Evolutionary conservation across 2,888 invertebrate species (phyloP).

Genomic region (Ectropis crepuscularia): DNA sequence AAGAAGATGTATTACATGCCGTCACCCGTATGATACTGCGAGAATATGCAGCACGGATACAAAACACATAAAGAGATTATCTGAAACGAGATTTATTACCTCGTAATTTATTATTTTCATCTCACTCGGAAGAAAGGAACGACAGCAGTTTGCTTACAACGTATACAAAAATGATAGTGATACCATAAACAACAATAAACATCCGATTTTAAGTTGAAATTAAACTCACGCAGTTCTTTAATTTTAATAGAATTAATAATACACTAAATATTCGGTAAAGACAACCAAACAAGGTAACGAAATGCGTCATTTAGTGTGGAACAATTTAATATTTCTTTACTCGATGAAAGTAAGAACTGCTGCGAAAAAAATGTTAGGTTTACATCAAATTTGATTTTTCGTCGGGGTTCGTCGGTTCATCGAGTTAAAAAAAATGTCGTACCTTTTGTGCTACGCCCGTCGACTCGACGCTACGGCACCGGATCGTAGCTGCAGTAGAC

Average conservation of each 20-base stretch:
- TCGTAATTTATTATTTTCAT: slow-evolving; percentile 6
- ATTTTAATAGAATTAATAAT: too few relatives aligned
- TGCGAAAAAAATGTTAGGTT: too few relatives aligned
- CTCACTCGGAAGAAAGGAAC: not conserved
- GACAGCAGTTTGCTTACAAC: not conserved
- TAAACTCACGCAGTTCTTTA: too few relatives aligned
- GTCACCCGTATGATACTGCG: slow-evolving; percentile 14
- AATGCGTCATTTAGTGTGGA: too few relatives aligned
- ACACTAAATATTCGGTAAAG: too few relatives aligned
- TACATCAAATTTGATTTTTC: too few relatives aligned
- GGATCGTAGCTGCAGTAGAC: slow-evolving; percentile 12
- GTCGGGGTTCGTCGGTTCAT: not conserved
- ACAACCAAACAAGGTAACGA: too few relatives aligned
- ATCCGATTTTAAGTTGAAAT: too few relatives aligned
- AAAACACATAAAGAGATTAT: slow-evolving; percentile 10
- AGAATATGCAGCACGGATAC: not conserved
- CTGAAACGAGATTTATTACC: slow-evolving; percentile 15
- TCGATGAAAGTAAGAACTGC: too few relatives aligned
- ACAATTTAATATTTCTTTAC: too few relatives aligned
- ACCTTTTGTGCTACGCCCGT: slow-evolving; percentile 10
- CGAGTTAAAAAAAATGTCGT: slow-evolving; percentile 12
- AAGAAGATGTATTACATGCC: slow-evolving; percentile 32
- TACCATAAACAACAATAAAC: not conserved
- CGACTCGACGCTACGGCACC: slow-evolving; percentile 7
- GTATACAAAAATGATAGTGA: not conserved